A percentile compares a stretch with the other conserved stretches of the same genome.
Evolutionary conservation across 2,797 vertebrate species (phyloP).

Genomic region (Etheostoma perlongum): DNA sequence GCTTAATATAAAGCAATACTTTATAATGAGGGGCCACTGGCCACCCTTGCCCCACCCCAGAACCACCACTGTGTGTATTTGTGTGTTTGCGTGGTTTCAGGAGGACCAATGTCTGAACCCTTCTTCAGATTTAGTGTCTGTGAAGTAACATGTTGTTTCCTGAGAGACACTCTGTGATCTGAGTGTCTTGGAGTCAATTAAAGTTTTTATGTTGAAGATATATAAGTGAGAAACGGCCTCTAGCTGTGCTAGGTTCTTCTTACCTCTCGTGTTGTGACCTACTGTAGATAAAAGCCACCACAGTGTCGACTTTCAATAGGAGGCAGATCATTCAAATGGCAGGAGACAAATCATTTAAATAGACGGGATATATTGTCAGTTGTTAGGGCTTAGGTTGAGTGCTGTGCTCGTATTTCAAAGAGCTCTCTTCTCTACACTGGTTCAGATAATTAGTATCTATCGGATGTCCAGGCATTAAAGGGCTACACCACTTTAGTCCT

Average conservation of each 20-base stretch:
- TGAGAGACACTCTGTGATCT: too few species aligned
- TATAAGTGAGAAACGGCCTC: slow-evolving; percentile 41
- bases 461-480: slow-evolving; percentile 7
- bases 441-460: slow-evolving; percentile 28
- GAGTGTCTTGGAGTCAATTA: too few species aligned
- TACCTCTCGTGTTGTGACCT: slow-evolving; percentile 41
- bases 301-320: slow-evolving; percentile 64
- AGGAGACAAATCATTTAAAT: slow-evolving; percentile 68
- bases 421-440: slow-evolving; percentile 18
- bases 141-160: too few species aligned
- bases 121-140: too few species aligned
- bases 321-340: slow-evolving; percentile 54
- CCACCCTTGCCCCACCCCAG: too few species aligned
- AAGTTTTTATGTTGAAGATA: slow-evolving; percentile 44
- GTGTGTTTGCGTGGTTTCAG: too few species aligned
- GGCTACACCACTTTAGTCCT: too few species aligned
- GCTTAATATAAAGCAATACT: too few species aligned
- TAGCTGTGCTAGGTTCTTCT: slow-evolving; percentile 34
- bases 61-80: too few species aligned
- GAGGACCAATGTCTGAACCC: too few species aligned
- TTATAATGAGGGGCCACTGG: too few species aligned
- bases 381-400: slow-evolving; percentile 53
- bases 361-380: slow-evolving; percentile 30
- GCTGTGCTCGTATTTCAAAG: slow-evolving; percentile 66
- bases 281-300: slow-evolving; percentile 55